phyloP scores from a whole-genome alignment of 2,797 vertebrate genomes.

The Sebastes melanostomus region DNA sequence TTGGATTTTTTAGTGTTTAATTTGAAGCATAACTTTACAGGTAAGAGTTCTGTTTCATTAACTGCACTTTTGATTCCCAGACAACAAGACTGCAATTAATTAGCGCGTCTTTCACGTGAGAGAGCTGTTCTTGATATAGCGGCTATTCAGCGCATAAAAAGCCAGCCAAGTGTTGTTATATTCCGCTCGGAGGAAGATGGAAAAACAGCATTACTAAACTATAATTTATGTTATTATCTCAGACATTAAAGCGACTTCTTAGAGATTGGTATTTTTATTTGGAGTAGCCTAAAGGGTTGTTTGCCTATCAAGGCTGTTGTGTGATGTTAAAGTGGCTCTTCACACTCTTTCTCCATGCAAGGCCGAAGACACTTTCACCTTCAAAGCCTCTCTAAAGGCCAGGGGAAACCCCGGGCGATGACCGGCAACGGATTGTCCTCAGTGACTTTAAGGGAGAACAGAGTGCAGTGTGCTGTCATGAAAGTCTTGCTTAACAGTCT shows the following conservation, averaged over 20 bases:
- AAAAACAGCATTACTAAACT: not conserved
- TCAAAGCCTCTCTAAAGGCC: conserved; percentile 27
- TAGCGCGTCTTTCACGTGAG: not conserved
- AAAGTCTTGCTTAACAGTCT: not conserved
- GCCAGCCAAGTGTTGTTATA: not conserved
- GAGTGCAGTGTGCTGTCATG: not conserved
- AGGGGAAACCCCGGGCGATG: not conserved
- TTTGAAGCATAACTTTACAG: conserved; percentile 57
- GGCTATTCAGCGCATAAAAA: not conserved
- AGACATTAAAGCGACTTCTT: not conserved
- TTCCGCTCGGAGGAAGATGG: not conserved
- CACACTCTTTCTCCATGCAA: not conserved
- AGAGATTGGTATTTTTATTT: not conserved
- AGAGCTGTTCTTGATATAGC: not conserved
- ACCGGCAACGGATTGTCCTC: not conserved
- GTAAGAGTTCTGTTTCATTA: conserved; percentile 52
- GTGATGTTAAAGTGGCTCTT: conserved; percentile 13
- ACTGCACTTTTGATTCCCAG: not conserved
- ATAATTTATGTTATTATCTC: not conserved
- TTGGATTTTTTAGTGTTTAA: conserved; percentile 1
- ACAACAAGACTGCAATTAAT: not conserved
- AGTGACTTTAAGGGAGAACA: not conserved
- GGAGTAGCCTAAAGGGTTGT: not conserved
- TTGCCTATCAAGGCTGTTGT: not conserved
- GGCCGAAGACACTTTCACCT: conserved; percentile 2